A percentile compares a stretch with the other conserved stretches of the same genome.
Evolutionary conservation across 1,140 invertebrate species (phyloP).

Genomic region (Neoseiulus cucumeris): DNA sequence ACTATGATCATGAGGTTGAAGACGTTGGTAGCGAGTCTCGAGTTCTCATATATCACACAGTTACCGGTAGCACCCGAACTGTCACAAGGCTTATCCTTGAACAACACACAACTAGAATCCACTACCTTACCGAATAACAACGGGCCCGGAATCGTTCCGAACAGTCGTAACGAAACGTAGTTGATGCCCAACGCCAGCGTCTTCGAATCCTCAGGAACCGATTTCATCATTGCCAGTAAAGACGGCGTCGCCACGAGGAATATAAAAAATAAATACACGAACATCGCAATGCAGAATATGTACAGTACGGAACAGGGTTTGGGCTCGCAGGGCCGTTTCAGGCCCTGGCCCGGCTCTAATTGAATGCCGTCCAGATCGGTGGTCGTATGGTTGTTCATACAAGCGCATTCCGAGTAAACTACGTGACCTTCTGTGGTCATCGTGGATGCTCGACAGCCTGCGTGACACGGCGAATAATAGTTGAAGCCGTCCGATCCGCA

Average conservation of each 20-base stretch:
- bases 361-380: not conserved
- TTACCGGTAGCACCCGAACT: not conserved
- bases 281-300: constrained; percentile 7
- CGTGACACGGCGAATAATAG: constrained; percentile 10
- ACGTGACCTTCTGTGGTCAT: not conserved
- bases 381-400: not conserved
- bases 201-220: constrained; percentile 8
- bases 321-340: constrained; percentile 1
- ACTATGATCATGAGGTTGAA: constrained; percentile 6
- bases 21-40: not conserved
- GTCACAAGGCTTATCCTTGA: not conserved
- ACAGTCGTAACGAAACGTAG: constrained; percentile 1
- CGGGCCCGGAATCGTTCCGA: constrained; percentile 7
- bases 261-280: constrained; percentile 12
- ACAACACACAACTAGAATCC: not conserved
- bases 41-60: constrained; percentile 8
- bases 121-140: constrained; percentile 5
- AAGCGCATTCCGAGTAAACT: not conserved
- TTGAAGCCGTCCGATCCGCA: not conserved
- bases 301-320: constrained; percentile 3
- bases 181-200: constrained; percentile 3
- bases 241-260: constrained; percentile 7
- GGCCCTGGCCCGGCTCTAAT: not conserved
- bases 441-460: not conserved
- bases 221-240: constrained; percentile 5